Evolutionary conservation across 2,113 vertebrate species (phyloP), one percentile per base, ranked within the genome.

Genomic region (Cyphomyrus discorhynchus): DNA sequence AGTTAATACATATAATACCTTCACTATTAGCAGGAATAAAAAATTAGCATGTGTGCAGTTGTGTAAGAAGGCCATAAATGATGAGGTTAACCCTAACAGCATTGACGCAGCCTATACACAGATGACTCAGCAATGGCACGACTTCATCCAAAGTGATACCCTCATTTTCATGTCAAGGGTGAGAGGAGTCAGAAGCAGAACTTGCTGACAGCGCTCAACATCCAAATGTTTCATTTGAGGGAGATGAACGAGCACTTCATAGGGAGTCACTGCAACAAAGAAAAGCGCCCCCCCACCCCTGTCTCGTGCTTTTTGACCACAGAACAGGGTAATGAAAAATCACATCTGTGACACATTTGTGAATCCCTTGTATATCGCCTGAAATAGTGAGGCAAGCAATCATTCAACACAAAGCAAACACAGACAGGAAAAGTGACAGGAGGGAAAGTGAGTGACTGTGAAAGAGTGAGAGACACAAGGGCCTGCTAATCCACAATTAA

Each of bases 271-370:
- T 39, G 42, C 88, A 56, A 82, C 88, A 89, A 89, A 58, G 88
- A 83, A 50, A 83, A n/a, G 49, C 9, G 0, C 82, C 82, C 6
- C 19, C 45, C 45, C 45, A 9, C 82, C 15, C 19, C 21, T 39
- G 70, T 82, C 15, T 89, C 19, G 19, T 52, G 70, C 45, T 80
- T 50, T 77, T 82, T 89, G 1, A 80, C 88, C 70, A 42, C 70
- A 52, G 17, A 74, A 52, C 15, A 52, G 88, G 27, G 70, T 50
- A 50, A 80, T 66, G 11, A 88, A 27, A 47, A 46, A 80, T 47
- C 46, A 89, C 47, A 89, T 89, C 66, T 89, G 88, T 80, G 66
- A 31, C 66, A 89, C 66, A 80, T 86, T 86, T 86, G n/a, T 89
- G 70, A 21, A 62, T 74, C 88, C 46, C 45, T 17, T 88, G 62